These are phyloP conservation scores for Bradysia coprophila DNA, from an alignment of 1,140 invertebrate species.

Conservation along the genomic window DNA sequence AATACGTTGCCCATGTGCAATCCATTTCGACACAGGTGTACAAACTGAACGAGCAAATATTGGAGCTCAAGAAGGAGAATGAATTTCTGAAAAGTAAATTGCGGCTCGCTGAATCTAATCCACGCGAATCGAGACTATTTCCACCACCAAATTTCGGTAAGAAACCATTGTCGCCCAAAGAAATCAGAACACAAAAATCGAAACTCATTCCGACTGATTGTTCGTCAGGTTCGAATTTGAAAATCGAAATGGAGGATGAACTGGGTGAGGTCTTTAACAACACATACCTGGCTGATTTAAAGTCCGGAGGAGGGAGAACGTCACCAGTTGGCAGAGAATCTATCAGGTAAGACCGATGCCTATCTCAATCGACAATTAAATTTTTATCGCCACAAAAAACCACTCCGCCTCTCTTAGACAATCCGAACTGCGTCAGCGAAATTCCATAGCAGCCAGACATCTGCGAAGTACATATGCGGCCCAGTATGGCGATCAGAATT, in stretches of 20 bases:
- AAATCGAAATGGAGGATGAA: conserved; percentile 58
- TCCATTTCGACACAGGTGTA: conserved; percentile 18
- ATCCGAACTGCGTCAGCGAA: conserved; percentile 56
- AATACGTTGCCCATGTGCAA: conserved; percentile 18
- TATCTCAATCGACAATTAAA: too few species aligned
- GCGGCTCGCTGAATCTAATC: conserved; percentile 1
- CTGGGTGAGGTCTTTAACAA: conserved; percentile 66
- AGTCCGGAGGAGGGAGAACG: conserved; percentile 16
- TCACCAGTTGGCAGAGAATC: conserved; percentile 2
- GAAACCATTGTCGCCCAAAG: too few species aligned
- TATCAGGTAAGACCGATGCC: conserved; percentile 1
- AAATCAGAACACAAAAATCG: too few species aligned
- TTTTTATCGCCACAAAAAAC: too few species aligned
- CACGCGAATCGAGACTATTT: conserved; percentile 6
- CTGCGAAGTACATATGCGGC: conserved; percentile 76
- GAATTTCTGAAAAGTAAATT: conserved; percentile 15
- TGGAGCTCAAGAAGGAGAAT: conserved; percentile 18
- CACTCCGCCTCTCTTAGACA: too few species aligned
- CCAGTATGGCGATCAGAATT: conserved; percentile 49
- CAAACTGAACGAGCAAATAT: conserved; percentile 16
- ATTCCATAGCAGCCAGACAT: conserved; percentile 73
- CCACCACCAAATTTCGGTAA: too few species aligned
- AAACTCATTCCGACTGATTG: too few species aligned
- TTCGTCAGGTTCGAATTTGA: too few species aligned
- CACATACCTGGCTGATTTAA: conserved; percentile 46